These are phyloP conservation scores for Capricornis sumatraensis DNA, from an alignment of 2,113 vertebrate species.

Conservation along the genomic window DNA sequence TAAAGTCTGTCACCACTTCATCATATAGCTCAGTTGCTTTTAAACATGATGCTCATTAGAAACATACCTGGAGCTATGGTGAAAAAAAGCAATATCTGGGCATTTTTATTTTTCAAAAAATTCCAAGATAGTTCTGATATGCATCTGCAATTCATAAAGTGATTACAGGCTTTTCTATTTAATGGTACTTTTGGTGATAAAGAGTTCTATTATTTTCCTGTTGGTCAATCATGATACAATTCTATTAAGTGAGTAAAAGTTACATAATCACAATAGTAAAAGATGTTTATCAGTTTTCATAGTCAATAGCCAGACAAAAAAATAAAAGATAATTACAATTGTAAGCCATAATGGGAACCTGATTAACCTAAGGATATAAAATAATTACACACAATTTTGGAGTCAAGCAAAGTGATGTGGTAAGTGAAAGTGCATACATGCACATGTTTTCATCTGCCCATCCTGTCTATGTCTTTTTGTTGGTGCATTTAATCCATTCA, in stretches of 20 bases:
- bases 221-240: background rate
- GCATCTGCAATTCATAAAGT: no score
- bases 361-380: background rate
- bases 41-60: background rate
- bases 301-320: background rate
- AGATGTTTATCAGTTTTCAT: background rate
- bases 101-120: no score
- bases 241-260: background rate
- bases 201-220: background rate
- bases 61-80: background rate
- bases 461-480: background rate
- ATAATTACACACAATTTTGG: background rate
- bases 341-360: background rate
- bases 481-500: background rate
- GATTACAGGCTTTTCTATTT: no score
- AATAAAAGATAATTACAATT: background rate
- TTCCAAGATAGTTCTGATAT: no score
- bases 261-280: background rate
- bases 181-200: background rate
- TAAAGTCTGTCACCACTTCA: background rate
- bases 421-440: background rate
- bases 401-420: background rate
- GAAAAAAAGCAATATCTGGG: no score
- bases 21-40: background rate
- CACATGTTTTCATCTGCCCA: background rate